Conservation (phyloP, 2,888 invertebrate genomes). For the Thymelicus acteon region DNA sequence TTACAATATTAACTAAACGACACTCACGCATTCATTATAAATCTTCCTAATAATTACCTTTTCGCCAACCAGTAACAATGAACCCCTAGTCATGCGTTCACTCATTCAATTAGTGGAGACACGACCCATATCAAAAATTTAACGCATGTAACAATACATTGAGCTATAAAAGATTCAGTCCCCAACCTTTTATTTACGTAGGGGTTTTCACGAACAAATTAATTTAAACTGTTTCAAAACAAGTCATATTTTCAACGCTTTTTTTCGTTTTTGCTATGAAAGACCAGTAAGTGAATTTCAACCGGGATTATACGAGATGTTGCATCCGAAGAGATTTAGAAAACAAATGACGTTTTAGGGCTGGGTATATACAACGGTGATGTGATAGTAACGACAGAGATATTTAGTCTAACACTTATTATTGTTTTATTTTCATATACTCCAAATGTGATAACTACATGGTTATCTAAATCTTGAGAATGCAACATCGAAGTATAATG, state of each 20-base stretch:
- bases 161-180: constrained; percentile 23
- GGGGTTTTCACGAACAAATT: constrained; percentile 25
- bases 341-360: too few species aligned
- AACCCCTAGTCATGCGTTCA: constrained; percentile 8
- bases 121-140: constrained; percentile 27
- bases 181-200: constrained; percentile 11
- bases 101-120: constrained; percentile 22
- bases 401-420: too few species aligned
- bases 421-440: too few species aligned
- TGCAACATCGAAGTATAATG: too few species aligned
- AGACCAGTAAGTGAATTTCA: too few species aligned
- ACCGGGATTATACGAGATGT: too few species aligned
- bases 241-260: neutral
- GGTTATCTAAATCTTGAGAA: too few species aligned
- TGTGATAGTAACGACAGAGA: too few species aligned
- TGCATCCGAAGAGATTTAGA: too few species aligned
- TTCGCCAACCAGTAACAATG: neutral
- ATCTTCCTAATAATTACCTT: constrained; percentile 1
- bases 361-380: too few species aligned
- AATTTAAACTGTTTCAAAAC: neutral
- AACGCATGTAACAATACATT: constrained; percentile 26
- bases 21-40: neutral
- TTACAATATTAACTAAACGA: neutral
- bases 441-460: too few species aligned
- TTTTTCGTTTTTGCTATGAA: too few species aligned